These are phyloP conservation scores for Formica exsecta DNA, from an alignment of 1,140 invertebrate species.

Conservation along the genomic window DNA sequence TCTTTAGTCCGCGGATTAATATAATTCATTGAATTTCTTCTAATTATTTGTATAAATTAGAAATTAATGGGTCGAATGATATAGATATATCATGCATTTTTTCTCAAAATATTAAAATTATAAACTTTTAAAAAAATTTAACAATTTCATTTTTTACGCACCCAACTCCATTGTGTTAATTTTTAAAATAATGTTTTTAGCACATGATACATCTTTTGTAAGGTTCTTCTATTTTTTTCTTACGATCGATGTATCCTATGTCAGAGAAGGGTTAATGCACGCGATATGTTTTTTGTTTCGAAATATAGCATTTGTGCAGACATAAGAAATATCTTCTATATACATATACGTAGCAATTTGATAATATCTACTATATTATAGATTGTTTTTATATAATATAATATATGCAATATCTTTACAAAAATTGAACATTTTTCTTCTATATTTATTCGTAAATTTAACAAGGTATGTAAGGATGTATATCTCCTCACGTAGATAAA, in stretches of 20 bases:
- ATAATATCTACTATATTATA: not conserved
- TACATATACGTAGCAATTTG: not conserved
- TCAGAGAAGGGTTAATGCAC: slow-evolving; percentile 1
- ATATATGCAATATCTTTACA: not conserved
- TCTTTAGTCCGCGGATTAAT: slow-evolving; percentile 39
- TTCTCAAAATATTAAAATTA: not conserved
- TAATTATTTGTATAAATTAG: not conserved
- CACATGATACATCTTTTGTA: not conserved
- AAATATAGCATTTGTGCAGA: not conserved
- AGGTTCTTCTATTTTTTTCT: not conserved
- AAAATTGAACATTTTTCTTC: not conserved
- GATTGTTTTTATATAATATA: not conserved
- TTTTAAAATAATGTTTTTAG: slow-evolving; percentile 1
- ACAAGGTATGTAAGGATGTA: not conserved
- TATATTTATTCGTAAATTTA: not conserved
- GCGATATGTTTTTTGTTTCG: not conserved
- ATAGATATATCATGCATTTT: not conserved
- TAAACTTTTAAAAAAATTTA: not conserved
- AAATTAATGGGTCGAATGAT: slow-evolving; percentile 10
- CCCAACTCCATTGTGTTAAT: not conserved
- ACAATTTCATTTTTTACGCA: not conserved
- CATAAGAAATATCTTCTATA: not conserved
- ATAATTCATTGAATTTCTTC: slow-evolving; percentile 41
- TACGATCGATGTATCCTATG: slow-evolving; percentile 25
- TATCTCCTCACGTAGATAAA: not conserved